Conservation (phyloP, 2,888 invertebrate genomes). For the Bombylius major region DNA sequence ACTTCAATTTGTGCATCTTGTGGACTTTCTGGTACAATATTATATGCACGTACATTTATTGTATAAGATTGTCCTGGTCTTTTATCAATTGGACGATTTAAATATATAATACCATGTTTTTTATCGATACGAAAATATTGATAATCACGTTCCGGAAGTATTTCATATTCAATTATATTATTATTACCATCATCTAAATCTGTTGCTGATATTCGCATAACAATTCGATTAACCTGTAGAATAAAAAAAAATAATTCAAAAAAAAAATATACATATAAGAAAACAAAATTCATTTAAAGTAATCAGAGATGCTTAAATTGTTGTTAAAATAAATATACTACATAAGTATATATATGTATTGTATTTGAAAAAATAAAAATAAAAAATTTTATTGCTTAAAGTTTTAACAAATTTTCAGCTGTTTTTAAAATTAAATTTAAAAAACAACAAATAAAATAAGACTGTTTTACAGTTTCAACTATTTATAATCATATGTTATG, state of each 20-base stretch:
- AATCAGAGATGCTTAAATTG: background rate
- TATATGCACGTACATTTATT: constrained; percentile 34
- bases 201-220: constrained; percentile 83
- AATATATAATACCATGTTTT: constrained; percentile 70
- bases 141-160: constrained; percentile 37
- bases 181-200: constrained; percentile 88
- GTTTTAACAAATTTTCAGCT: too few species aligned
- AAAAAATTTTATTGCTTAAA: too few species aligned
- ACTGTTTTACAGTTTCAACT: too few species aligned
- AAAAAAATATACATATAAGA: constrained; percentile 9
- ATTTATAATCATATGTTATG: too few species aligned
- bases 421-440: too few species aligned
- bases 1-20: constrained; percentile 62
- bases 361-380: too few species aligned
- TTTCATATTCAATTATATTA: constrained; percentile 62
- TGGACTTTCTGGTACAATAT: constrained; percentile 28
- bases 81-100: constrained; percentile 37
- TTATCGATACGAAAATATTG: constrained; percentile 71
- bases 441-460: too few species aligned
- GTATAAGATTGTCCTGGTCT: constrained; percentile 31
- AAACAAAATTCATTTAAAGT: background rate
- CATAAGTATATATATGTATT: too few species aligned
- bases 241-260: constrained; percentile 10
- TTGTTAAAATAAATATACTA: too few species aligned
- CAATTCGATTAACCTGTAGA: constrained; percentile 42